Evolutionary conservation across 2,888 invertebrate genomes (phyloP), one percentile per base, ranked within the genome.

Genomic region (Clusia tigrina): DNA sequence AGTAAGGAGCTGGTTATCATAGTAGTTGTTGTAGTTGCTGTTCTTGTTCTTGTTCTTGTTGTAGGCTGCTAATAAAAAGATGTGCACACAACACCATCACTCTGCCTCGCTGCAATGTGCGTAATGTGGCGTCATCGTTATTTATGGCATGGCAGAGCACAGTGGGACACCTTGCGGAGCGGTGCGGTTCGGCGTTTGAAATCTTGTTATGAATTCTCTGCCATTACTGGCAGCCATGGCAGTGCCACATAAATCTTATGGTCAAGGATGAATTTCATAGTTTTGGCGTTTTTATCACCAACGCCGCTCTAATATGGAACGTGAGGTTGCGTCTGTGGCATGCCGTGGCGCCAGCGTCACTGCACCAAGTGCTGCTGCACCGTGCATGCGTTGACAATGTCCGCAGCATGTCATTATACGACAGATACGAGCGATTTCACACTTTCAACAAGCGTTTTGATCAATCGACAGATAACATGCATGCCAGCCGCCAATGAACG

Each of bases 381-480:
- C 52, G 15, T n/a, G 25, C 23, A 55, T 63, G 68, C 72, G 70
- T 76, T 73, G 75, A 74, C 77, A 76, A 74, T 74, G 75, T 74
- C 77, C 78, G 69, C 78, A 77, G 74, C 76, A 69, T 77, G 78
- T 76, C 74, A 68, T 64, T 67, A 63, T 60, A 68, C 70, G 72
- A 74, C 74, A 78, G 78, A 78, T 78, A 80, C 80, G 77, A 78
- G 77, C 74, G 69, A 74, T 75, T 75, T 75, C 74, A 75, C 74
- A 75, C 74, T 75, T 75, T 48, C 48, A 15, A 48, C 48, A 48
- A 48, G 15, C 48, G 22, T 48, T 48, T 48, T 15, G 48, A 48
- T 48, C 48, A 20, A 48, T 48, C 48, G 48, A 3, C 3, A 18
- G 48, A 48, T 48, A 48, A 48, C 48, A 15, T 48, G 20, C 5